Base-by-base conservation (phyloP, 2,888 invertebrate species). In the Hypsopygia costalis region DNA sequence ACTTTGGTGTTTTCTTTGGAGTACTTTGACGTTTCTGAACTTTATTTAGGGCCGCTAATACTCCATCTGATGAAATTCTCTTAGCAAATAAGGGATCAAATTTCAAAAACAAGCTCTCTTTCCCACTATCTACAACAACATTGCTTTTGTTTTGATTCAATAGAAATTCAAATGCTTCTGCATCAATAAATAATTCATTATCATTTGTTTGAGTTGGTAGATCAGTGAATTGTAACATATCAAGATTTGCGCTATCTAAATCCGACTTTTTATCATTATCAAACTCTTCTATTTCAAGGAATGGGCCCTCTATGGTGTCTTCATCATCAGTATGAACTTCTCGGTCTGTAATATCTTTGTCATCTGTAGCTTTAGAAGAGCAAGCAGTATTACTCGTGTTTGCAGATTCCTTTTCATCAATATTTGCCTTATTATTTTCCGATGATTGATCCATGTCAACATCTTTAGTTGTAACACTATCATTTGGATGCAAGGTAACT, bases 51-150 rank as follows among this genome's bases (percentile, higher is more conserved):
- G 76, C 72, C 39, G 81, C 71, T 25, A 76, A 51, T 9, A 79
- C 69, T 28, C 82, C 74, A 44, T 74, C 79, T 4, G 79, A 71
- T 3, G 86, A 81, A 39, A 81, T 63, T 53, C 76, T 69, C 49
- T 78, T 79, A 4, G 87, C 78, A 54, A 83, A 88, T 30, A 88
- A 61, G 9, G 88, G 88, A 58, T 88, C 88, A 45, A 88, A 88
- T 52, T 88, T 88, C 3, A 88, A 56, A 46, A 88, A 88, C 33
- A 88, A 61, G 46, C 88, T 88, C 62, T 88, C 88, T 69, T 86
- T 88, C 2, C 87, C 88, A 48, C 80, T 83, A 28, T 88, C 82
- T 1, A 64, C 53, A 21, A 83, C 76, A 5, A 74, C 60, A 53
- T 77, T 79, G 31, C 59, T 62, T 49, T 77, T 68, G 49, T 87